Conservation (phyloP, 2,888 invertebrate species). For the Rhabditoides inermis region DNA sequence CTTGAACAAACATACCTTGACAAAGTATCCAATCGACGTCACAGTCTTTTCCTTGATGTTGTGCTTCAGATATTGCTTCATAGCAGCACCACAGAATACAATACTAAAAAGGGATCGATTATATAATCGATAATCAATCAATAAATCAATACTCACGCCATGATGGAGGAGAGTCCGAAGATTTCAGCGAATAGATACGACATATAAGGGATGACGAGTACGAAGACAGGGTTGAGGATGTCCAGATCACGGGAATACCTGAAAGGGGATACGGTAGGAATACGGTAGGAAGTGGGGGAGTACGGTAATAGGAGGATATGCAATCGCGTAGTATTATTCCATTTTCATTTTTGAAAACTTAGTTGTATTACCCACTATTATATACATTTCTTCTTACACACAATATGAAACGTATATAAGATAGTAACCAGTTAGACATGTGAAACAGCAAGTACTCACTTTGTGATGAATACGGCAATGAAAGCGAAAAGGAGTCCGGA, state of each 20-base stretch:
- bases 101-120: conserved; percentile 63
- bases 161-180: conserved; percentile 92
- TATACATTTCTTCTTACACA: too few relatives aligned
- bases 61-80: conserved; percentile 96
- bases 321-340: too few relatives aligned
- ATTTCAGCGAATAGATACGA: conserved; percentile 93
- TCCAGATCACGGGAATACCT: conserved; percentile 20
- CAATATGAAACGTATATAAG: too few relatives aligned
- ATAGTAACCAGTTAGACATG: too few relatives aligned
- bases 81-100: conserved; percentile 94
- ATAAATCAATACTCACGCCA: conserved; percentile 66
- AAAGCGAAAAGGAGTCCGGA: conserved; percentile 47
- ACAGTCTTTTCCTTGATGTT: conserved; percentile 95
- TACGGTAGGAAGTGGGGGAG: too few relatives aligned
- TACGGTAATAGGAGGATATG: too few relatives aligned
- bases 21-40: conserved; percentile 91
- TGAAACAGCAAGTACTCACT: conserved; percentile 13
- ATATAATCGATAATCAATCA: background rate
- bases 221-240: conserved; percentile 63
- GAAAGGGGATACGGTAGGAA: background rate
- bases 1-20: conserved; percentile 99
- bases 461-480: conserved; percentile 41
- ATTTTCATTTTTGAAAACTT: too few relatives aligned
- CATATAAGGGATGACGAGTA: conserved; percentile 92
- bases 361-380: too few relatives aligned